Base-by-base conservation (phyloP, 2,797 vertebrate genomes). In the Urosaurus nigricauda region DNA sequence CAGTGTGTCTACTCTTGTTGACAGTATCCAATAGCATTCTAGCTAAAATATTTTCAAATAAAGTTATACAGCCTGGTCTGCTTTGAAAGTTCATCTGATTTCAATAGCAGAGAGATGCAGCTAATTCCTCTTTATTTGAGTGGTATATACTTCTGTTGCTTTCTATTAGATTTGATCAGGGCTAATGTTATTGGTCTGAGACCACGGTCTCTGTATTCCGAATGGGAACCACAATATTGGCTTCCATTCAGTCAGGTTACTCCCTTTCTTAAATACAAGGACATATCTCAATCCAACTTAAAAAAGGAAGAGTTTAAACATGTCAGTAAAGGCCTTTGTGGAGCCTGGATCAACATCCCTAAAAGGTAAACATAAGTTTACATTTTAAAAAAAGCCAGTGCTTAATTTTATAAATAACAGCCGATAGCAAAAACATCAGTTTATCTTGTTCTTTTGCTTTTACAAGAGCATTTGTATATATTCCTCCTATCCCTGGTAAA, bases 361-460 rank as follows among this genome's bases (percentile, higher is more conserved):
- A 71, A n/a, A 81, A 81, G 78, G 32, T 79, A 83, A 87, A 56
- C 21, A 73, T 6, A 17, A 74, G 24, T 53, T 85, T 63, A 63
- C 40, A 29, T 87, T 71, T 32, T 58, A 43, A 43, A 43, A 43
- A 43, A 43, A 43, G 5, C 53, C 7, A 85, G n/a, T 47, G 51
- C n/a, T 78, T 70, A 53, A 37, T 70, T 79, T 53, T 84, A 86
- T 40, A 89, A 92, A 79, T 29, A 93, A 37, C 2, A 24, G 4
- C 65, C 85, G 37, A 80, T 21, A 90, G 2, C 14, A 83, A 29
- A 8, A 17, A 37, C 21, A 13, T 4, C 65, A 86, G 56, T n/a
- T 90, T 83, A 88, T 81, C 32, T 68, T 24, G 37, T 74, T 1
- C 26, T 87, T 73, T 9, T 53, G 32, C 26, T 87, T 88, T 89